Evolutionary conservation across 2,797 vertebrate genomes (phyloP).

Genomic region (Rhyacichthys aspro): DNA sequence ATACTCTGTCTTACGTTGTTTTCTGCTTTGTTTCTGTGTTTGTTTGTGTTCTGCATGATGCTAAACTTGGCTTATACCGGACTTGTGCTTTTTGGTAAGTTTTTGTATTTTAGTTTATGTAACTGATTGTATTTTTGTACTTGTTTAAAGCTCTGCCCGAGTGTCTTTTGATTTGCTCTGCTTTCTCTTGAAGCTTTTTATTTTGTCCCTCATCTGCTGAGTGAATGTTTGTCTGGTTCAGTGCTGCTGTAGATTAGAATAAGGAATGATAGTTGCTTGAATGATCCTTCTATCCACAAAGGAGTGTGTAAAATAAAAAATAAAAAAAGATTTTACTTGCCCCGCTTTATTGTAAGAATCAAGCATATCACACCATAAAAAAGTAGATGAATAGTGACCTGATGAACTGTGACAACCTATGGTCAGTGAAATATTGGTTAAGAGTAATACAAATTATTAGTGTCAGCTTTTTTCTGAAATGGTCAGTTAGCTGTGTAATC

Average conservation of each 20-base stretch:
- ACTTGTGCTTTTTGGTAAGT: conserved; percentile 99
- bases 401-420: no score
- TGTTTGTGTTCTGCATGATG: conserved; percentile 97
- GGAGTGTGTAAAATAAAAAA: conserved; percentile 16
- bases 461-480: no score
- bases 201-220: conserved; percentile 42
- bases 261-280: conserved; percentile 9
- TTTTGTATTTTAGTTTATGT: conserved; percentile 81
- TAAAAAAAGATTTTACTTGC: no score
- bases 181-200: conserved; percentile 32
- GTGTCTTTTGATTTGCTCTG: conserved; percentile 63
- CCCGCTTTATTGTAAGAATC: no score
- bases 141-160: conserved; percentile 47
- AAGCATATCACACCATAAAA: no score
- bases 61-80: conserved; percentile 99
- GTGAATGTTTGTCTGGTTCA: conserved; percentile 49
- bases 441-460: no score
- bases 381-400: no score
- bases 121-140: conserved; percentile 54
- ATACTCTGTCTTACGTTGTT: conserved; percentile 90
- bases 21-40: conserved; percentile 88
- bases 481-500: no score
- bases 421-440: no score
- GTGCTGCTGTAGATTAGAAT: conserved; percentile 5
- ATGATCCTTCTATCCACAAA: conserved; percentile 38